Conservation (phyloP, 2,113 vertebrate species). For the Muntiacus muntjak region DNA sequence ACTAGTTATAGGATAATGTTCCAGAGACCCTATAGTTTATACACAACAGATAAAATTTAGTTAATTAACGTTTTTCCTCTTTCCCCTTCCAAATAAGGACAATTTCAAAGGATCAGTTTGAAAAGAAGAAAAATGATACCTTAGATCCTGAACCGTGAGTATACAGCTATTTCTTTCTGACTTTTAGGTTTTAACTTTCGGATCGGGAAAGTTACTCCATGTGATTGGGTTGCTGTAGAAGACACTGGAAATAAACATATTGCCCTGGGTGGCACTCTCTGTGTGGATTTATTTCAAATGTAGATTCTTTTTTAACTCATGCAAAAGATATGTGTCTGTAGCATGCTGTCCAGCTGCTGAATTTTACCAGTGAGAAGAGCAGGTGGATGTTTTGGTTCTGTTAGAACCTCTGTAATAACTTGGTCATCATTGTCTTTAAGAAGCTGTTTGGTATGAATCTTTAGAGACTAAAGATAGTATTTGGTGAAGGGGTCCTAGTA, state of each 20-base stretch:
- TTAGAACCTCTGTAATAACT: background rate
- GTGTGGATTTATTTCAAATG: background rate
- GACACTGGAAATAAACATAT: background rate
- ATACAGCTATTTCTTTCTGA: background rate
- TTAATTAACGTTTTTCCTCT: constrained; percentile 25
- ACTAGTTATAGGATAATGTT: background rate
- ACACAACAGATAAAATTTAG: constrained; percentile 54
- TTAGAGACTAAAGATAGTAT: background rate
- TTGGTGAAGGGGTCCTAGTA: background rate
- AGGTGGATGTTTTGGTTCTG: background rate
- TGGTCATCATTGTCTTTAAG: background rate
- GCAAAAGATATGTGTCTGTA: background rate
- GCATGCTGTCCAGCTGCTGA: background rate
- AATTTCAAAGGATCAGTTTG: constrained; percentile 99
- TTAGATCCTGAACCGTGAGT: constrained; percentile 99
- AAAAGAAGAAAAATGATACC: constrained; percentile 98
- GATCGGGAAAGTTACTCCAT: background rate
- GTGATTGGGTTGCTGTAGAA: background rate
- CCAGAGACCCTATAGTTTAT: background rate
- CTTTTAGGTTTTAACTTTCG: background rate
- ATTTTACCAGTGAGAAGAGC: background rate
- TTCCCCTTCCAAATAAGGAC: constrained; percentile 82
- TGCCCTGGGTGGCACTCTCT: background rate
- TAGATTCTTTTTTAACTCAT: background rate
- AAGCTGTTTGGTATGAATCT: background rate